phyloP scores from a whole-genome alignment of 2,113 vertebrate genomes.

The Perca flavescens region DNA sequence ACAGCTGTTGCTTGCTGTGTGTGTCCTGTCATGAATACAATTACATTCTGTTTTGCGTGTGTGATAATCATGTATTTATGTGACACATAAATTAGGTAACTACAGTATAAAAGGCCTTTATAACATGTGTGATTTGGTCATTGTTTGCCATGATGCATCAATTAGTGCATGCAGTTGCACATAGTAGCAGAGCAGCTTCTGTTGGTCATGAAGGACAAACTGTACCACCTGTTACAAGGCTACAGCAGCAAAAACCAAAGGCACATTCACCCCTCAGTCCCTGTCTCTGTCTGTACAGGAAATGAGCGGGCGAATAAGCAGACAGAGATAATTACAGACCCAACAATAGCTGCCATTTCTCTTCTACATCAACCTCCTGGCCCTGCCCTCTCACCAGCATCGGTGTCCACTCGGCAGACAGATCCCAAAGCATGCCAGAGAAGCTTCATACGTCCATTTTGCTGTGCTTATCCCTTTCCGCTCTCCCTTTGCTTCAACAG shows the following conservation, averaged over 20 bases:
- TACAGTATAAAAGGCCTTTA: background rate
- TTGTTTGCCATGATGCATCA: constrained; percentile 8
- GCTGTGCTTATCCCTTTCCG: constrained; percentile 1
- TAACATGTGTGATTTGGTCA: background rate
- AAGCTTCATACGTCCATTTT: constrained; percentile 34
- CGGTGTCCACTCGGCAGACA: constrained; percentile 48
- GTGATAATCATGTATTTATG: too few relatives aligned
- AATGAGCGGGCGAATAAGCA: constrained; percentile 63
- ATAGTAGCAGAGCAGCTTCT: constrained; percentile 33
- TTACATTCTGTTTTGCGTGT: too few relatives aligned
- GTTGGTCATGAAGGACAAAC: constrained; percentile 63
- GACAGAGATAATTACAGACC: constrained; percentile 70
- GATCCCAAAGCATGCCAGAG: constrained; percentile 24
- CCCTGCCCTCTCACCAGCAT: constrained; percentile 51
- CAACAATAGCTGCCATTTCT: constrained; percentile 69
- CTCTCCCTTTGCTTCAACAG: constrained; percentile 32
- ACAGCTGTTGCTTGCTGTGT: too few relatives aligned
- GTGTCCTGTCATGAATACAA: too few relatives aligned
- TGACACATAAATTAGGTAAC: background rate
- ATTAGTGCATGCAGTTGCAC: constrained; percentile 5
- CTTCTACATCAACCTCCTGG: constrained; percentile 56
- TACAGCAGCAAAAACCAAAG: constrained; percentile 41
- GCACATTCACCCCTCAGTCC: constrained; percentile 23
- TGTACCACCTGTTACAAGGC: constrained; percentile 62
- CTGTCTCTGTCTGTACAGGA: constrained; percentile 55